A percentile compares a stretch with the other conserved stretches of the same genome.
Conservation (phyloP, 1,140 invertebrate genomes). For the Neodiprion fabricii region DNA sequence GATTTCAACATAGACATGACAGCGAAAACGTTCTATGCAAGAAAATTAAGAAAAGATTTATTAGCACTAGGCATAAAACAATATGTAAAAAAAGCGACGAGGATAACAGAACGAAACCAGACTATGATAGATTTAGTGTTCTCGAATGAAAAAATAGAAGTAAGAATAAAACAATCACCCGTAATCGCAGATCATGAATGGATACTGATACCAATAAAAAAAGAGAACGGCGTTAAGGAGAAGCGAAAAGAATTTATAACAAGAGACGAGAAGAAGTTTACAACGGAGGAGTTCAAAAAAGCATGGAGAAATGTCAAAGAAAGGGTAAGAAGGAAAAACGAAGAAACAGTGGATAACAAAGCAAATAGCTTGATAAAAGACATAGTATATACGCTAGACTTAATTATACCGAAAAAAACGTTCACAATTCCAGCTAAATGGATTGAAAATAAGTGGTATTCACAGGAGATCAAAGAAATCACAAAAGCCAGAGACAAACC, state of each 20-base stretch:
- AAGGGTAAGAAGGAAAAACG: background rate
- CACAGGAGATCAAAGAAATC: background rate
- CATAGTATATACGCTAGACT: constrained; percentile 10
- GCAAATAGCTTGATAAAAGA: constrained; percentile 10
- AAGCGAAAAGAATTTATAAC: constrained; percentile 3
- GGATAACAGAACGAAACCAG: constrained; percentile 20
- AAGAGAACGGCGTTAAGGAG: background rate
- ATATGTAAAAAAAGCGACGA: constrained; percentile 20
- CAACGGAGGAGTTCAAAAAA: constrained; percentile 6
- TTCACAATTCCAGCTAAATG: constrained; percentile 13
- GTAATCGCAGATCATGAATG: constrained; percentile 20
- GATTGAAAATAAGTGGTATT: constrained; percentile 16
- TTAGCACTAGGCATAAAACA: constrained; percentile 23
- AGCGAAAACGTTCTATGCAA: constrained; percentile 23
- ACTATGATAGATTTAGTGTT: constrained; percentile 23
- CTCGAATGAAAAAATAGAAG: constrained; percentile 6
- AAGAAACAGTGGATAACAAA: background rate
- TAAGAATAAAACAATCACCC: constrained; percentile 9
- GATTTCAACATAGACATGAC: constrained; percentile 22
- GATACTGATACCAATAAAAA: constrained; percentile 7
- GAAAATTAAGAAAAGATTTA: constrained; percentile 20
- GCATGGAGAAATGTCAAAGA: background rate
- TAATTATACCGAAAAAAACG: constrained; percentile 7
- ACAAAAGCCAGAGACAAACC: background rate
- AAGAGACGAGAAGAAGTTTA: constrained; percentile 13